Evolutionary conservation across 2,797 vertebrate species (phyloP), one percentile per base, ranked within the genome.

Genomic region (Anas bahamensis): DNA sequence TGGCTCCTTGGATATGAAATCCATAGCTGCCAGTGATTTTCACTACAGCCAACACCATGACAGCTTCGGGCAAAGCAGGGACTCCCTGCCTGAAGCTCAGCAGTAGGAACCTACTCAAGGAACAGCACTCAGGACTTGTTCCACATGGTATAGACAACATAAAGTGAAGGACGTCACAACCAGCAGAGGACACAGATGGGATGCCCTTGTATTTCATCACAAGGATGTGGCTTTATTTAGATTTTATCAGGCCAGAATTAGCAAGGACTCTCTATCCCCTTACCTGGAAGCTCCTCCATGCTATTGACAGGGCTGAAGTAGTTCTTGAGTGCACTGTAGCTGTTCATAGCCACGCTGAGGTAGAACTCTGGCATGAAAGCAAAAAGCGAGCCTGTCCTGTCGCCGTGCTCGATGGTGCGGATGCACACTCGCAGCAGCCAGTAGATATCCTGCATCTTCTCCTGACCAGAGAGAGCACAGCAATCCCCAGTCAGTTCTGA

Each of bases 251-350:
- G 52, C 28, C n/a, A 66, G 35, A 57, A 89, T 33, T 22, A 60
- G 31, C 71, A 90, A 63, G 35, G 17, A 9, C 13, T 33, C 8
- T 16, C 41, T 65, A 66, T 6, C 2, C 37, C 29, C 35, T 97
- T 81, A 99, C 99, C 99, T 97, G 99, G 99, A 12, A 99, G 98
- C 37, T 99, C 99, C 70, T 99, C 99, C 99, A 99, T 99, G 98
- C 98, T 98, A 97, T 99, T 99, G 39, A 99, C 98, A 0, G 99
- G 99, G 92, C 99, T 99, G 95, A 99, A 99, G 97, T 99, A 99
- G 97, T 99, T 99, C 98, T 99, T 99, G 64, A 99, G 98, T 68
- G 99, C 99, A 8, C 99, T 99, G 98, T 99, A 99, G 64, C 99
- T 99, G 88, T 99, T 99, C 99, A 99, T 99, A 97, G 99, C 99